Percentiles rank a stretch among this genome's conserved stretches.
Evolutionary conservation across 2,113 vertebrate genomes (phyloP).

Genomic region (Leucoraja erinaceus): DNA sequence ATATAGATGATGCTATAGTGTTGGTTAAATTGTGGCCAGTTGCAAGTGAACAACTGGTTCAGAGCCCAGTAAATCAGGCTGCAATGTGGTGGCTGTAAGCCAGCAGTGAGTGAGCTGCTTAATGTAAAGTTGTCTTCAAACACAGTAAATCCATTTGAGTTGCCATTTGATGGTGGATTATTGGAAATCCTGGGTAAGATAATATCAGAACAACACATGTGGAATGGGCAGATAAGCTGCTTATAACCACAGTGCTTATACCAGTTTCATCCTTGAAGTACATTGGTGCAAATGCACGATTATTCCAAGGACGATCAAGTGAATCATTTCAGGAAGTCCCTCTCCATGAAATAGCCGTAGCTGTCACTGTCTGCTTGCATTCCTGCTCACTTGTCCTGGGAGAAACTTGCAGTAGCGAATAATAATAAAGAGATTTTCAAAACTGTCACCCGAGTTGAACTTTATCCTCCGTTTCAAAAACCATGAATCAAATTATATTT

Average conservation of each 20-base stretch:
- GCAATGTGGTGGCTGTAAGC: neutral
- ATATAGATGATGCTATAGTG: neutral
- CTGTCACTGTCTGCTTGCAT: neutral
- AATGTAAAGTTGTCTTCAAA: conserved; percentile 33
- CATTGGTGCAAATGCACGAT: neutral
- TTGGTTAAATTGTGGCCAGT: neutral
- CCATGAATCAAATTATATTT: neutral
- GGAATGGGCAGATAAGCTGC: conserved; percentile 29
- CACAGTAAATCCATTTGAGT: conserved; percentile 28
- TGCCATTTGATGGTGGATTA: conserved; percentile 30
- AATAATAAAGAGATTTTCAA: neutral
- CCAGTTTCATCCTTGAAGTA: neutral
- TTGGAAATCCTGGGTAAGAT: conserved; percentile 10
- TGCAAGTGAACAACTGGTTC: conserved; percentile 6
- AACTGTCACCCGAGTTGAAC: neutral
- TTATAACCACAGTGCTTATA: conserved; percentile 2
- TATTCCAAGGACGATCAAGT: neutral
- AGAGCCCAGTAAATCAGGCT: neutral
- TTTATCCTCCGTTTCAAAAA: neutral
- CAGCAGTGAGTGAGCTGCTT: conserved; percentile 29
- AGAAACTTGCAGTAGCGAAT: neutral
- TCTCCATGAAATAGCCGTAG: neutral
- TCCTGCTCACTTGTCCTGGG: neutral
- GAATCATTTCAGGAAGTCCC: neutral
- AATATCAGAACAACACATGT: conserved; percentile 34